Evolutionary conservation across 2,113 vertebrate genomes (phyloP).

Genomic region (Hydrolagus affinis): DNA sequence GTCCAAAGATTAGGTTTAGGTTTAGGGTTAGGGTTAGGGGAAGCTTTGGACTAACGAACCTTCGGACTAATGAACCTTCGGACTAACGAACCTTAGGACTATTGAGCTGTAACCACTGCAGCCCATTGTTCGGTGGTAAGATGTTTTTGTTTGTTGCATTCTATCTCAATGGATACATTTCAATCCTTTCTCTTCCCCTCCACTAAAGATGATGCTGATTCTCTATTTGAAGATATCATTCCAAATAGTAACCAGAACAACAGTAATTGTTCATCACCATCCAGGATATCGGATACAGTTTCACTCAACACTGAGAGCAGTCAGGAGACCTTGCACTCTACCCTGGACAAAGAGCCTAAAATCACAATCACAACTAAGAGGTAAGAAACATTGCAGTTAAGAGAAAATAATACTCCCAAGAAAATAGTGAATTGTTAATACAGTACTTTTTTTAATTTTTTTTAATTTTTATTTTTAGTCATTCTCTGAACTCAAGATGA

Average conservation of each 20-base stretch:
- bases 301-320: conserved; percentile 95
- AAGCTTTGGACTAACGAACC: no score
- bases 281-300: conserved; percentile 95
- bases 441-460: no score
- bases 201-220: conserved; percentile 67
- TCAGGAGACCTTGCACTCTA: conserved; percentile 85
- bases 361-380: conserved; percentile 64
- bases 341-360: conserved; percentile 75
- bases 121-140: no score
- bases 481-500: no score
- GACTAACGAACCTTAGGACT: no score
- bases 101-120: no score
- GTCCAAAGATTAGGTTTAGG: no score
- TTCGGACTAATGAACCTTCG: no score
- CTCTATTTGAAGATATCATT: conserved; percentile 82
- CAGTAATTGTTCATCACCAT: conserved; percentile 94
- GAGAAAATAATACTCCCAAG: no score
- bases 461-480: no score
- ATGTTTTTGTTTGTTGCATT: neutral
- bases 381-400: neutral
- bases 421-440: no score
- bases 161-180: neutral
- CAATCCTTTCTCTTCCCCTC: neutral
- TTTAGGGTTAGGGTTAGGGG: no score
- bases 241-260: conserved; percentile 98